Conservation (phyloP, 2,113 vertebrate genomes). For the Prionailurus bengalensis region DNA sequence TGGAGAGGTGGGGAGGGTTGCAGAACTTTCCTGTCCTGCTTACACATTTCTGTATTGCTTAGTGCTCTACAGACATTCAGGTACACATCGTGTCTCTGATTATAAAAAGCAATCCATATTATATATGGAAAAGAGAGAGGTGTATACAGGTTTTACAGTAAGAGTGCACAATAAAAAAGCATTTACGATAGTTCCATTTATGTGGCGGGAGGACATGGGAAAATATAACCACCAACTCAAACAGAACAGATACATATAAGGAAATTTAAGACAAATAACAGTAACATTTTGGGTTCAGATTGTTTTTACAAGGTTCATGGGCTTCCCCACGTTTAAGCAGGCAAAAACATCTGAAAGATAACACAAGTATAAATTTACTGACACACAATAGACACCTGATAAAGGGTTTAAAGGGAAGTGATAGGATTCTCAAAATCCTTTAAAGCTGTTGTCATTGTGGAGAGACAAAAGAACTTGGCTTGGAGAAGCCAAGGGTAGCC, state of each 20-base stretch:
- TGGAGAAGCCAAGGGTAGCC: neutral
- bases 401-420: slow-evolving; percentile 11
- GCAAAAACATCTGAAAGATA: neutral
- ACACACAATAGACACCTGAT: neutral
- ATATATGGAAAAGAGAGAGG: neutral
- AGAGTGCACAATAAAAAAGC: neutral
- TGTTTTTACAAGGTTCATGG: slow-evolving; percentile 3
- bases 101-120: neutral
- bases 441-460: neutral
- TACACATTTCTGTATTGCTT: neutral
- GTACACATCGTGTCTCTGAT: neutral
- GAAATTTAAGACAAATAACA: slow-evolving; percentile 38
- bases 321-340: neutral
- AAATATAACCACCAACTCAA: neutral
- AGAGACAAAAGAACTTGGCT: neutral
- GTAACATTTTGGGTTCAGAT: neutral
- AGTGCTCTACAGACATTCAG: neutral
- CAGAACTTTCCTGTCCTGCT: neutral
- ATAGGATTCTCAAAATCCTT: neutral
- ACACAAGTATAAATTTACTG: neutral
- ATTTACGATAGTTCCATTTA: neutral
- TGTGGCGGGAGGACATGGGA: too few species aligned
- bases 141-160: neutral
- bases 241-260: neutral
- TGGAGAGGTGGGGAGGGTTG: neutral